A percentile compares a stretch with the other conserved stretches of the same genome.
These are phyloP conservation scores for Lepus europaeus DNA, from an alignment of 2,113 vertebrate species.

Conservation along the genomic window DNA sequence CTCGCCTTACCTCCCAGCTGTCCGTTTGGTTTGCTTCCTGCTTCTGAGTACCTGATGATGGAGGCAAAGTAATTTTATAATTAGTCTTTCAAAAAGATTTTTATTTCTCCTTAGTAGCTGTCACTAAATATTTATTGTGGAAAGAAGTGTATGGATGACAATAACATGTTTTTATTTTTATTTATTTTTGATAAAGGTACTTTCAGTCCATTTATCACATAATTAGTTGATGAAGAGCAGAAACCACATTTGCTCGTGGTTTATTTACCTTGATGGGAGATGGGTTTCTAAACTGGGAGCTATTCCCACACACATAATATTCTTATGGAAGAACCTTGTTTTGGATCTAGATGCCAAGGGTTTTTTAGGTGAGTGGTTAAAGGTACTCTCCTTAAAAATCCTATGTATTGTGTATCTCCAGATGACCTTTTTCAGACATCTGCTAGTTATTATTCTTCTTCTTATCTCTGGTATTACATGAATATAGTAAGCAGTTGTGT, in stretches of 20 bases:
- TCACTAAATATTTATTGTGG: conserved; percentile 13
- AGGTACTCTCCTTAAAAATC: background rate
- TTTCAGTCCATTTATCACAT: background rate
- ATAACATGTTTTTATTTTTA: background rate
- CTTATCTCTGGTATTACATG: background rate
- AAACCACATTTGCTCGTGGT: background rate
- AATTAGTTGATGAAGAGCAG: background rate
- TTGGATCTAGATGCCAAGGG: background rate
- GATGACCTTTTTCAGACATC: background rate
- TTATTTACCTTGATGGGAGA: background rate
- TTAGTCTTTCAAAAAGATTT: background rate
- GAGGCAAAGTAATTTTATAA: conserved; percentile 24
- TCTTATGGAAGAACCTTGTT: background rate
- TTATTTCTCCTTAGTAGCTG: background rate
- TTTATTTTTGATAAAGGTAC: background rate
- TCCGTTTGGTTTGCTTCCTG: background rate
- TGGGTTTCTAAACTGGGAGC: background rate
- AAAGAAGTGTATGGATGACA: background rate
- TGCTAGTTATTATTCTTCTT: background rate
- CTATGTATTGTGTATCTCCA: background rate
- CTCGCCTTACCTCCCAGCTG: background rate
- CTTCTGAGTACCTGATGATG: conserved; percentile 23
- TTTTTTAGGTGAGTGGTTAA: background rate
- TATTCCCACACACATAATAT: background rate
- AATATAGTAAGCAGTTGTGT: conserved; percentile 30